These are phyloP conservation scores for Parnassius orleans DNA, from an alignment of 2,888 invertebrate genomes.

Conservation along the genomic window DNA sequence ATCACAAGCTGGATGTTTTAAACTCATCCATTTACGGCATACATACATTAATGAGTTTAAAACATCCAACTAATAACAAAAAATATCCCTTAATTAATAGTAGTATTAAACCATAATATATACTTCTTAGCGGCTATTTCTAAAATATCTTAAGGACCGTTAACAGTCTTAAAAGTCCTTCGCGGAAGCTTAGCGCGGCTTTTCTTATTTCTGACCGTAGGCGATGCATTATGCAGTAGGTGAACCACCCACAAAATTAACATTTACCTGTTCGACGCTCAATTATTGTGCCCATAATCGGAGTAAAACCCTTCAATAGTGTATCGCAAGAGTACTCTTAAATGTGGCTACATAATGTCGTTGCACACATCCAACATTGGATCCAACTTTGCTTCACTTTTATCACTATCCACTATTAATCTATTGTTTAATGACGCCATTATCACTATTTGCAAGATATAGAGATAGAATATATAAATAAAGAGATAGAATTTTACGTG, in stretches of 20 bases:
- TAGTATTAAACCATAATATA: too few species aligned
- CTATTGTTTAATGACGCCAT: too few species aligned
- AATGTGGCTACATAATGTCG: slow-evolving; percentile 33
- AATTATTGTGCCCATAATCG: slow-evolving; percentile 55
- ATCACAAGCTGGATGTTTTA: too few species aligned
- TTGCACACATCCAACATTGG: not conserved
- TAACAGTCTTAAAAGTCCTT: slow-evolving; percentile 19
- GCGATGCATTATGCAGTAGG: slow-evolving; percentile 48
- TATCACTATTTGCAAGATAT: too few species aligned
- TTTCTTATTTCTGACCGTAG: slow-evolving; percentile 30
- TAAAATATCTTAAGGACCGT: slow-evolving; percentile 13
- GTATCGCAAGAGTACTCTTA: slow-evolving; percentile 51
- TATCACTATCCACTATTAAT: too few species aligned
- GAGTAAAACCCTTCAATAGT: slow-evolving; percentile 50
- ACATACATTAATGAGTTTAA: too few species aligned
- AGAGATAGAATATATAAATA: too few species aligned
- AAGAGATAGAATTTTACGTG: too few species aligned
- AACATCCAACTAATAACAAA: too few species aligned
- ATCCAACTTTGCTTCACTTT: too few species aligned
- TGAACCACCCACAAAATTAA: slow-evolving; percentile 50
- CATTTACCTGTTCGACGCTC: slow-evolving; percentile 50
- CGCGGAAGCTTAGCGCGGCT: slow-evolving; percentile 25
- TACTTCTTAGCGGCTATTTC: not conserved
- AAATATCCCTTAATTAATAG: too few species aligned
- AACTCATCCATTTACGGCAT: too few species aligned